These are phyloP conservation scores for Trichechus manatus DNA, from an alignment of 2,113 vertebrate genomes.

Conservation along the genomic window DNA sequence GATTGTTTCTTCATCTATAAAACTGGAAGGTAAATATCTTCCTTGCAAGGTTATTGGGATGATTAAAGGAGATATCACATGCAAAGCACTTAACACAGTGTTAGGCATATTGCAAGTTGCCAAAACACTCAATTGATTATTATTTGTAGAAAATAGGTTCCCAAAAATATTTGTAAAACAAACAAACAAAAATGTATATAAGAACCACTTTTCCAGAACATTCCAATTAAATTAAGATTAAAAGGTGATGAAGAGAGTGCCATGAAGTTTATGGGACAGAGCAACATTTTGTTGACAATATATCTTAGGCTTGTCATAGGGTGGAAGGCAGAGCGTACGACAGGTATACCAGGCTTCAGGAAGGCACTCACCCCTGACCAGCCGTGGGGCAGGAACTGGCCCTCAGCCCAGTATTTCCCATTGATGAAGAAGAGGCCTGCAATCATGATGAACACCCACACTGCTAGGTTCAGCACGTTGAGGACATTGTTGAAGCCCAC, in stretches of 20 bases:
- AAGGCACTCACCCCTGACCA: conserved; percentile 96
- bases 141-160: not conserved
- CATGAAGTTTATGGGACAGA: not conserved
- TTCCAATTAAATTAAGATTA: not conserved
- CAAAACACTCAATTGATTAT: not conserved
- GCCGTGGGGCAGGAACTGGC: conserved; percentile 95
- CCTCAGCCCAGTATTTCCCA: conserved; percentile 93
- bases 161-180: conserved; percentile 38
- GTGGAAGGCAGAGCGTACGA: not conserved
- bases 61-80: not conserved
- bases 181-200: not conserved
- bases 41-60: not conserved
- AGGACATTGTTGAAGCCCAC: conserved; percentile 97
- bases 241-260: not conserved
- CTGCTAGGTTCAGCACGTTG: conserved; percentile 95
- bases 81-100: not conserved
- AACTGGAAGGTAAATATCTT: conserved; percentile 25
- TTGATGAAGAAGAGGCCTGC: conserved; percentile 96
- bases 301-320: not conserved
- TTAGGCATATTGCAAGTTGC: not conserved
- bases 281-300: not conserved
- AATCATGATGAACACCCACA: conserved; percentile 97
- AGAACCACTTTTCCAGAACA: not conserved
- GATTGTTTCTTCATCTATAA: not conserved
- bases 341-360: not conserved